Conservation (phyloP, 2,113 vertebrate genomes). For the Syngnathoides biaculeatus region DNA sequence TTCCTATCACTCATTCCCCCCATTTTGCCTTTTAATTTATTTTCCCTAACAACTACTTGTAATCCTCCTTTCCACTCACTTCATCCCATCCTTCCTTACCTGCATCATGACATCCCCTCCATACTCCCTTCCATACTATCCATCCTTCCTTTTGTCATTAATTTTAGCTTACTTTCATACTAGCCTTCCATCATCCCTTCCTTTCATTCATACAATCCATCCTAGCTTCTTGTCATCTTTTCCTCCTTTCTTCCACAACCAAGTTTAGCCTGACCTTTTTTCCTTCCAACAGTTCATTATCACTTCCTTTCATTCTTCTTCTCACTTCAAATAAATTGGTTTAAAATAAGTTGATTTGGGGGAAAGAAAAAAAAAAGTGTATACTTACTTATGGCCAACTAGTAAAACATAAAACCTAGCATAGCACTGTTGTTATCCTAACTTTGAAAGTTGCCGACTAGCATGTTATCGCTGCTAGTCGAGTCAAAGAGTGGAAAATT, state of each 20-base stretch:
- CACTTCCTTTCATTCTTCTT: not conserved
- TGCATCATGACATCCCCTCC: too few species aligned
- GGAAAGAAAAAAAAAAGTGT: too few species aligned
- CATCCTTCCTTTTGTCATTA: too few species aligned
- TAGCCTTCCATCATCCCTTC: not conserved
- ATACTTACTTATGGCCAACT: not conserved
- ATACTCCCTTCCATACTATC: too few species aligned
- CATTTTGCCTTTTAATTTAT: too few species aligned
- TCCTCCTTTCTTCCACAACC: not conserved
- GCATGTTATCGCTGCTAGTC: not conserved
- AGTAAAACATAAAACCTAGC: not conserved
- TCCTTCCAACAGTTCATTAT: not conserved
- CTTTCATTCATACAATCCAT: not conserved
- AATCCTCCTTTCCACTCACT: too few species aligned
- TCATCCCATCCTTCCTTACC: too few species aligned
- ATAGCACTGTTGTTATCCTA: not conserved
- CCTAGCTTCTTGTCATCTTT: not conserved
- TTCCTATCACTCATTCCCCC: too few species aligned
- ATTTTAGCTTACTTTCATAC: too few species aligned
- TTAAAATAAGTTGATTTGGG: too few species aligned
- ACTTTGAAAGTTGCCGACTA: not conserved
- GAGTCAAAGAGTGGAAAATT: not conserved
- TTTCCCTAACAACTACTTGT: too few species aligned
- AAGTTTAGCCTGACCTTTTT: not conserved
- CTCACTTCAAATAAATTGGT: not conserved